Percentiles rank a stretch among this genome's conserved stretches.
phyloP scores from a whole-genome alignment of 2,113 vertebrate species.

The Hippolais icterina region DNA sequence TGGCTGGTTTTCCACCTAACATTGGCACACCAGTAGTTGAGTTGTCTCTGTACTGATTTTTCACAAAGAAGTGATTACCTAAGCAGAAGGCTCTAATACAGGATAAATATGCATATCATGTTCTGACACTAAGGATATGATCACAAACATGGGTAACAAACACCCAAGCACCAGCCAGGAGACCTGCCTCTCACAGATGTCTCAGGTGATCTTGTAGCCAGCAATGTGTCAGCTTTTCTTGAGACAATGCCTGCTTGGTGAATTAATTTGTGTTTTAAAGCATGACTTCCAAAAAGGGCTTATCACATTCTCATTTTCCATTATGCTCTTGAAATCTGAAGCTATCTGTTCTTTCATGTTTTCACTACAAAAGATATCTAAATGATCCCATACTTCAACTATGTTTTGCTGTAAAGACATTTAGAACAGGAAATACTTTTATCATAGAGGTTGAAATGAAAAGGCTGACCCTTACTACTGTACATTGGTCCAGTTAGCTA shows the following conservation, averaged over 20 bases:
- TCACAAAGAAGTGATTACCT: not conserved
- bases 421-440: not conserved
- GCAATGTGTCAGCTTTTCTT: not conserved
- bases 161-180: not conserved
- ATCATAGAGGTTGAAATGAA: not conserved
- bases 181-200: constrained; percentile 1
- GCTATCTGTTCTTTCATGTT: not conserved
- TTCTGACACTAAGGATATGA: not conserved
- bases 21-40: not conserved
- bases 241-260: not conserved
- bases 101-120: not conserved
- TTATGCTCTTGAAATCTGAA: not conserved
- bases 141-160: not conserved
- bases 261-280: constrained; percentile 26
- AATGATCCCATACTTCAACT: not conserved
- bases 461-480: not conserved
- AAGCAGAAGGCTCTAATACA: not conserved
- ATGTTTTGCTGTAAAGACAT: not conserved
- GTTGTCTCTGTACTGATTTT: not conserved
- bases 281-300: not conserved
- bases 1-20: not conserved
- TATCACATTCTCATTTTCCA: not conserved
- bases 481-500: not conserved
- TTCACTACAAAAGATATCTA: not conserved
- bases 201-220: not conserved